Percentiles rank a stretch among this genome's conserved stretches.
phyloP scores from a whole-genome alignment of 2,888 invertebrate genomes.

The Cerastoderma edule region DNA sequence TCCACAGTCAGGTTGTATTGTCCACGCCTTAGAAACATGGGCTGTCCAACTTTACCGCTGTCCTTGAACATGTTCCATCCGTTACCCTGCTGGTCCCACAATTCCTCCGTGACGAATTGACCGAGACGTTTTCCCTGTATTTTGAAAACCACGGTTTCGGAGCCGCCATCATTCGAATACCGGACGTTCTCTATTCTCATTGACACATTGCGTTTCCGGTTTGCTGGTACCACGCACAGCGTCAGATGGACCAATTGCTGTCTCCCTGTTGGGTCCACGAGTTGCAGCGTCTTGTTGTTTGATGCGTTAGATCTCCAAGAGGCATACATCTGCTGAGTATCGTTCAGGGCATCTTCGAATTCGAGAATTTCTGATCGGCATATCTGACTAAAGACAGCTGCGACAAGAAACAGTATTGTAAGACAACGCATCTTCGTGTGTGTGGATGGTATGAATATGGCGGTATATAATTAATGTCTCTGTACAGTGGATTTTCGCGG shows the following conservation, averaged over 20 bases:
- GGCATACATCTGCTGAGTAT: constrained; percentile 24
- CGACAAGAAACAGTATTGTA: no score
- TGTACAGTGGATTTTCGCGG: no score
- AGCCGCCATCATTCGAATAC: constrained; percentile 32
- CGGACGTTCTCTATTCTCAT: constrained; percentile 14
- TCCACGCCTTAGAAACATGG: constrained; percentile 1
- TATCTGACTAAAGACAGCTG: no score
- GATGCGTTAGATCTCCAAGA: constrained; percentile 54
- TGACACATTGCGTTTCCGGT: background rate
- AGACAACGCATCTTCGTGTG: no score
- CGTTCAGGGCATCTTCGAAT: constrained; percentile 35
- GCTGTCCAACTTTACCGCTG: background rate
- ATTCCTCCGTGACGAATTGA: background rate
- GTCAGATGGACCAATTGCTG: background rate
- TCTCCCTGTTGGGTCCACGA: background rate
- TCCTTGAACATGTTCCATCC: constrained; percentile 30
- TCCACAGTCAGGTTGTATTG: constrained; percentile 12
- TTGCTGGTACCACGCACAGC: constrained; percentile 20
- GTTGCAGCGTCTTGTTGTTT: constrained; percentile 34
- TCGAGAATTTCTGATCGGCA: constrained; percentile 35
- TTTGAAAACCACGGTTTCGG: constrained; percentile 12
- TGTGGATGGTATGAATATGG: no score
- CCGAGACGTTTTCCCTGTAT: constrained; percentile 14
- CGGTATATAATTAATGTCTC: no score
- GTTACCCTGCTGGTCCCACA: constrained; percentile 13